Evolutionary conservation across 1,140 invertebrate species (phyloP), one percentile per base, ranked within the genome.

Genomic region (Drosophila kikkawai): DNA sequence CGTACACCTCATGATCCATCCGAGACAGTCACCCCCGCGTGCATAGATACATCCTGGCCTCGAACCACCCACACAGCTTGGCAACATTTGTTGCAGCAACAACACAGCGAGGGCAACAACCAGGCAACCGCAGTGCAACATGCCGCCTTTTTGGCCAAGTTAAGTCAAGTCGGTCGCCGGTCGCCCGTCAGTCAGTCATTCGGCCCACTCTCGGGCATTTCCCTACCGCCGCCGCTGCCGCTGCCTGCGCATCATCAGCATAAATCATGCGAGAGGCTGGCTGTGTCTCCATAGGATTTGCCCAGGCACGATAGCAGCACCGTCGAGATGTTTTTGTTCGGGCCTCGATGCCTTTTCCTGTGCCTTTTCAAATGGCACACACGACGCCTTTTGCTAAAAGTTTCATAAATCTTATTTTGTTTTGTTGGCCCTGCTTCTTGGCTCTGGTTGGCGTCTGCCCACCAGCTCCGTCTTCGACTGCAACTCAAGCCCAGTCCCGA

Each of bases 361-460:
- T 48, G 63, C 71, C 70, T 66, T 83, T 87, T 78, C 80, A 80
- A 80, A 79, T 74, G 77, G 61, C 78, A 80, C 50, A 59, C 67
- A 59, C 78, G 81, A 81, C 84, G 85, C 74, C 85, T 88, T 88
- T 84, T 79, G 78, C 85, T 90, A 88, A 88, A 88, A 88, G 85
- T 88, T 90, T 84, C 85, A 90, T 90, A 90, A 90, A 90, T 90
- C 85, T 90, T 90, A 76, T 90, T 81, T 81, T 67, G 73, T 76
- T 79, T 82, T 79, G 82, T 79, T 82, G 75, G 80, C 67, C 65
- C 67, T 55, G 53, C 53, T 55, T 55, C 34, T 55, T 55, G 53
- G 53, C 53, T 29, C 56, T 22, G 56, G 29, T 32, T 85, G 71
- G 75, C 85, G 86, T 82, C 83, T 83, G 75, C 84, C 85, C 75